Base-by-base conservation (phyloP, 2,797 vertebrate species). In the Saxicola maurus region DNA sequence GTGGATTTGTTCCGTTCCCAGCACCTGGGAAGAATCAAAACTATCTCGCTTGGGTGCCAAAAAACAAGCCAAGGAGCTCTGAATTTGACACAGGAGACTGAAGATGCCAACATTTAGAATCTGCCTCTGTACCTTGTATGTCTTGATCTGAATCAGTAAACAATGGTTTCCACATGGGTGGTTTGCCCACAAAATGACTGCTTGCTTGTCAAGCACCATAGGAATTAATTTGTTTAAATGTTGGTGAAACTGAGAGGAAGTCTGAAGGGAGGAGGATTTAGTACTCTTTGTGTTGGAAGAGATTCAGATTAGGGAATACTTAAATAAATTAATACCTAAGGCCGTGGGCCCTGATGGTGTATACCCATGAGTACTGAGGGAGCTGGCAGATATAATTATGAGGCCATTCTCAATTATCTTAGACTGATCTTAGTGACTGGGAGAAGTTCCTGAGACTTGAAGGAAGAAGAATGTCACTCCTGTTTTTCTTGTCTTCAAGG, bases 181-280 rank as follows among this genome's bases (percentile, higher is more conserved):
- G 6, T 62, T 71, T 59, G 30, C 42, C 46, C 30, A 46, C 27
- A 20, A 2, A 62, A 46, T 80, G 23, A 28, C 31, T 52, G 7
- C 48, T 64, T 74, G 25, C 48, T 78, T 72, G 48, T 64, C 17
- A 38, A 64, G 24, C 42, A 45, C 9, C 1, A 2, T 33, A 62
- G 33, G 30, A 75, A 49, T 51, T 2, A 42, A 37, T 67, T 82
- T 59, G 11, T 42, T 82, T 49, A 35, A 21, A 51, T 31, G 43
- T 55, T 13, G 1, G 0, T 13, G 33, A 73, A 30, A n/a, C 18
- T 45, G 5, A 1, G 2, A 7, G 4, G 2, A 67, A 53, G 8
- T 49, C 38, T 51, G 38, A 71, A 82, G 23, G 10, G 55, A 67
- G 33, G 28, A 81, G 20, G 20, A 33, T 20, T 67, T 43, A 23